Percentiles rank a stretch among this genome's conserved stretches.
Conservation (phyloP, 2,113 vertebrate species). For the Indicator maculatus region DNA sequence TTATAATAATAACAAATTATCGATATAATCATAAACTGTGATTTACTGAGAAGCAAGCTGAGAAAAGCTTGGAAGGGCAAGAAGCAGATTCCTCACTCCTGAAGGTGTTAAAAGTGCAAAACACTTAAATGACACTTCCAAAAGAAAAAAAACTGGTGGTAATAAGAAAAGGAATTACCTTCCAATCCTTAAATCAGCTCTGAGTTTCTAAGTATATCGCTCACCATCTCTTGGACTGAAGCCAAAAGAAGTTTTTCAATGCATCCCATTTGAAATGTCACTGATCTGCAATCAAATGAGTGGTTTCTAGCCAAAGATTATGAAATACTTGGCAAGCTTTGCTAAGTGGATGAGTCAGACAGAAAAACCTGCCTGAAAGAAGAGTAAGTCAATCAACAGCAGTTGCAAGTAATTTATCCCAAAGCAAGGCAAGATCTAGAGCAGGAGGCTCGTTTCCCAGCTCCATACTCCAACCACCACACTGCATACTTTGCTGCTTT, state of each 20-base stretch:
- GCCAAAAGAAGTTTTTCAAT: not conserved
- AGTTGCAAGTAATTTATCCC: slow-evolving; percentile 53
- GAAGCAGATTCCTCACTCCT: not conserved
- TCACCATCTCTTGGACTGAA: not conserved
- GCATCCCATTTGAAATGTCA: not conserved
- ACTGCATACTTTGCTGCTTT: not conserved
- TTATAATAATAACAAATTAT: not conserved
- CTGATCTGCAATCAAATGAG: not conserved
- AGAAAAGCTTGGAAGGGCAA: not conserved
- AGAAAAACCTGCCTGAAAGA: slow-evolving; percentile 31
- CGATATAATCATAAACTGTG: not conserved
- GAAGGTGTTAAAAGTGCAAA: not conserved
- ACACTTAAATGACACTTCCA: not conserved
- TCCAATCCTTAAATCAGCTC: not conserved
- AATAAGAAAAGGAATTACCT: not conserved
- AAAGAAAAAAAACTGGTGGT: not conserved
- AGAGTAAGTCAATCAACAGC: slow-evolving; percentile 34
- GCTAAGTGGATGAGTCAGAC: slow-evolving; percentile 21
- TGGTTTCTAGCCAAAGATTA: slow-evolving; percentile 34
- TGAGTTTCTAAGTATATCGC: not conserved
- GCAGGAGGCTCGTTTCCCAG: slow-evolving; percentile 11
- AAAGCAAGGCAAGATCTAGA: slow-evolving; percentile 20
- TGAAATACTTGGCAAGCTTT: not conserved
- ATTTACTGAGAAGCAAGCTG: not conserved
- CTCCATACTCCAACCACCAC: not conserved